phyloP scores from a whole-genome alignment of 1,140 invertebrate species.

The Lysiphlebus fabarum region DNA sequence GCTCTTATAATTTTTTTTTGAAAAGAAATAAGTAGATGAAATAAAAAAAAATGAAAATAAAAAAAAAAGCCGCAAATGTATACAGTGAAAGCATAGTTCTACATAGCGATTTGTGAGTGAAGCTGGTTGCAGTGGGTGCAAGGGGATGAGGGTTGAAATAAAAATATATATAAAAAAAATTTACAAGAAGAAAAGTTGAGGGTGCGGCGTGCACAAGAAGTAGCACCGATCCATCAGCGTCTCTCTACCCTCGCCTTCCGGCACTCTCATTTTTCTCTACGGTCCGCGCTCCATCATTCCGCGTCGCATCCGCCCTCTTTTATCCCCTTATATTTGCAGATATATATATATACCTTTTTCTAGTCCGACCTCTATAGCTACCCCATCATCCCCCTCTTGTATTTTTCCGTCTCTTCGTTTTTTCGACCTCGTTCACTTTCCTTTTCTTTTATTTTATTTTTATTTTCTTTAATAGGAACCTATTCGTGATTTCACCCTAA shows the following conservation, averaged over 20 bases:
- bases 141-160: slow-evolving; percentile 10
- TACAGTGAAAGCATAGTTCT: too few relatives aligned
- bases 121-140: slow-evolving; percentile 12
- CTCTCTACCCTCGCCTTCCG: slow-evolving; percentile 56
- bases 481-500: too few relatives aligned
- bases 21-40: slow-evolving; percentile 25
- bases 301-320: slow-evolving; percentile 57
- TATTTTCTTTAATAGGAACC: background rate
- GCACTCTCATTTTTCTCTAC: slow-evolving; percentile 57
- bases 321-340: slow-evolving; percentile 37
- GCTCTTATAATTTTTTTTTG: slow-evolving; percentile 43
- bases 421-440: slow-evolving; percentile 22
- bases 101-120: slow-evolving; percentile 8
- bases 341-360: background rate
- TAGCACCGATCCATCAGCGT: slow-evolving; percentile 56
- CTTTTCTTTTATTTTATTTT: slow-evolving; percentile 20
- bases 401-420: slow-evolving; percentile 27
- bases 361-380: slow-evolving; percentile 3
- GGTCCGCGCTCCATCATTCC: slow-evolving; percentile 56
- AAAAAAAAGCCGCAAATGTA: background rate
- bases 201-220: slow-evolving; percentile 42
- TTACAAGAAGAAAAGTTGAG: slow-evolving; percentile 28
- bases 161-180: slow-evolving; percentile 20
- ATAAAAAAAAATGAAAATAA: slow-evolving; percentile 13
- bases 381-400: slow-evolving; percentile 29